Base-by-base conservation (phyloP, 2,888 invertebrate species). In the Thymelicus lineola region DNA sequence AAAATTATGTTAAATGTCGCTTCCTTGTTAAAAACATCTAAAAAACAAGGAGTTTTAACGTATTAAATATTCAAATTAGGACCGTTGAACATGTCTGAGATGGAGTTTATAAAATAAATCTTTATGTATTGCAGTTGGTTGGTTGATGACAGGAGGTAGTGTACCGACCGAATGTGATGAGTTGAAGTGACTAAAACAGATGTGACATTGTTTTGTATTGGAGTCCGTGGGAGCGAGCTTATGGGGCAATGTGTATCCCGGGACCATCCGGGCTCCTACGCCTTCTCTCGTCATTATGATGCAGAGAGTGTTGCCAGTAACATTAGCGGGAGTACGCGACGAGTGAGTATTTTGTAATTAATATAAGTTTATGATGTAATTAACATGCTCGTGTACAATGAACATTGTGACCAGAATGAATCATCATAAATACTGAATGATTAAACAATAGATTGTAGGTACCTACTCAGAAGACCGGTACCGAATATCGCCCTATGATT, bases 181-280 rank as follows among this genome's bases (percentile, higher is more conserved):
- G 61, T 66, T 50, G 42, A 57, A 65, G 69, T 75, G 71, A 55
- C 66, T 28, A 57, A 57, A 65, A 71, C 73, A 72, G 55, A 73
- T 77, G 79, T 77, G 76, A 71, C 66, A 74, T 76, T 79, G 79
- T 76, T 78, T 69, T 68, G 64, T 67, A 73, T 77, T 75, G 74
- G 72, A 73, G 72, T 53, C 66, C 66, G 77, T 77, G 79, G 75
- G 75, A 74, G 75, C 84, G 83, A 82, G 89, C 94, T 82, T 95
- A 96, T 96, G 96, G 96, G 96, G 95, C 96, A 96, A 96, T 96
- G 96, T 94, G 95, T 96, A 93, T 96, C 96, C 93, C 95, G 96
- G 90, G 89, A 89, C 81, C 86, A 90, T 84, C 91, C 91, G 88
- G 94, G 92, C 87, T 86, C 93, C 71, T 91, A 91, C 79, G 85